phyloP scores from a whole-genome alignment of 1,140 invertebrate species.

The Bombus superbus region DNA sequence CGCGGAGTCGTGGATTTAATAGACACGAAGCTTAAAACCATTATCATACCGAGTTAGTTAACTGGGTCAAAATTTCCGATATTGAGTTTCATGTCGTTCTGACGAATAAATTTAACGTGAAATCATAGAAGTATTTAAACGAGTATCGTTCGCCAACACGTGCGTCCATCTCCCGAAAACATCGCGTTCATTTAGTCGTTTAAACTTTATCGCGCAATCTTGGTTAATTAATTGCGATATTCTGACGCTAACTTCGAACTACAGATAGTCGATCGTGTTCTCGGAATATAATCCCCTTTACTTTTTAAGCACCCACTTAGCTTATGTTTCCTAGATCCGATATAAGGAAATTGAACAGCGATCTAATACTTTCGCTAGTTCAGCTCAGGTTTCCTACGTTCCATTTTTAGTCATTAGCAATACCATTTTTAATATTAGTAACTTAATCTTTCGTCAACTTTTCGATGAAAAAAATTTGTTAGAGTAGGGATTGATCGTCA shows the following conservation, averaged over 20 bases:
- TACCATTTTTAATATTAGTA: not conserved
- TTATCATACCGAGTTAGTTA: slow-evolving; percentile 25
- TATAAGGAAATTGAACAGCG: not conserved
- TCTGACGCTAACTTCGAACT: not conserved
- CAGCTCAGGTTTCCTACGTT: not conserved
- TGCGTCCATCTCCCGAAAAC: not conserved
- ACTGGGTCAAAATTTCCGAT: slow-evolving; percentile 42
- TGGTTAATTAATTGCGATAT: not conserved
- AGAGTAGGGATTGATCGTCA: too few species aligned
- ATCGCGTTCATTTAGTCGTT: too few species aligned
- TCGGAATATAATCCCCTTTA: not conserved
- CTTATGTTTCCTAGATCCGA: not conserved
- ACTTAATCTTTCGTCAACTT: not conserved
- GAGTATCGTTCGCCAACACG: not conserved
- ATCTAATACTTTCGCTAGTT: not conserved
- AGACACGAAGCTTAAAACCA: slow-evolving; percentile 7
- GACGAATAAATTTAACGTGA: slow-evolving; percentile 13
- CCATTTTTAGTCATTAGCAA: not conserved
- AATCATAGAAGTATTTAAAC: not conserved
- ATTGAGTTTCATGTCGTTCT: slow-evolving; percentile 28
- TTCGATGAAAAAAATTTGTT: not conserved
- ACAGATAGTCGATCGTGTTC: not conserved
- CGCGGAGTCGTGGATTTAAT: not conserved
- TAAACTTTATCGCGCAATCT: not conserved
- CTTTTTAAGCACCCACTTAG: not conserved